phyloP scores from a whole-genome alignment of 2,888 invertebrate genomes.

The Unio delphinus region DNA sequence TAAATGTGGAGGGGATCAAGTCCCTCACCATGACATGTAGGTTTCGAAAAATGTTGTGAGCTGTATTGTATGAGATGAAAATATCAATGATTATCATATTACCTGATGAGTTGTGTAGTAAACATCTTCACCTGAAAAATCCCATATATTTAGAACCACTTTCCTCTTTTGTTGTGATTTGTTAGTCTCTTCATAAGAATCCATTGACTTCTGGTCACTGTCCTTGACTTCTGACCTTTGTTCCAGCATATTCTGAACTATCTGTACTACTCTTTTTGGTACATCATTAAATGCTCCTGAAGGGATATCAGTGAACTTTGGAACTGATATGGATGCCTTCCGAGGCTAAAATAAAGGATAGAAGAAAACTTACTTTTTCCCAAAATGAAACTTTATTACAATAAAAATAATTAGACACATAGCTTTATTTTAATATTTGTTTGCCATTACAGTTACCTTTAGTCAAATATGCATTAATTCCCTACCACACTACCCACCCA shows the following conservation, averaged over 20 bases:
- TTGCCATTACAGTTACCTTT: too few relatives aligned
- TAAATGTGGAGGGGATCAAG: too few relatives aligned
- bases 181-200: constrained; percentile 20
- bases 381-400: too few relatives aligned
- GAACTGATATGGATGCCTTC: constrained; percentile 2
- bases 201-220: constrained; percentile 17
- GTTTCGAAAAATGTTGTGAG: too few relatives aligned
- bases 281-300: constrained; percentile 53
- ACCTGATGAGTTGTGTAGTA: constrained; percentile 69
- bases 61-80: too few relatives aligned
- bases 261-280: constrained; percentile 61
- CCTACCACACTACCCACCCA: too few relatives aligned
- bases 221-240: constrained; percentile 19
- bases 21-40: too few relatives aligned
- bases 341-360: too few relatives aligned
- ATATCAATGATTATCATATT: background rate
- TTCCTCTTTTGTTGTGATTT: constrained; percentile 31
- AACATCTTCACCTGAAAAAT: constrained; percentile 68
- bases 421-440: too few relatives aligned
- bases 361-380: too few relatives aligned
- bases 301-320: constrained; percentile 42
- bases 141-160: constrained; percentile 67
- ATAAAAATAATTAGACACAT: too few relatives aligned
- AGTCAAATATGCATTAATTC: too few relatives aligned
- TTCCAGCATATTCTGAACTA: constrained; percentile 65